Base-by-base conservation (phyloP, 2,888 invertebrate species). In the Eristalis tenax region DNA sequence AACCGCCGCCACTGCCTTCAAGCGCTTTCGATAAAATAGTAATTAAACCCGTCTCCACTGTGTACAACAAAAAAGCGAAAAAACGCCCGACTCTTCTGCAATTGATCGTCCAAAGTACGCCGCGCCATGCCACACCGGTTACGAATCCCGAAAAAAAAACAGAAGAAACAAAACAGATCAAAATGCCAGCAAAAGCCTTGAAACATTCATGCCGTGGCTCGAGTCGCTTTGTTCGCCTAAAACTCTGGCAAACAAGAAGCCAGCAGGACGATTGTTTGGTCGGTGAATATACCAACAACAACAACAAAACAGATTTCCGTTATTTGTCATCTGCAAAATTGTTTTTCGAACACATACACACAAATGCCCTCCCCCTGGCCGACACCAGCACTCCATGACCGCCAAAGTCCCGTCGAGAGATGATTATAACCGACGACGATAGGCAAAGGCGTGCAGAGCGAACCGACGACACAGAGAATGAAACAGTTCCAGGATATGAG, bases 241-340 rank as follows among this genome's bases (percentile, higher is more conserved):
- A 87, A 79, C 74, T 75, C 83, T 83, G 75, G 83, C 86, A 79
- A 76, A 87, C 23, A 85, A 71, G 66, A 57, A 66, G 50, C n/a
- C 50, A 18, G 50, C 50, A 50, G 50, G 50, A 18, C 50, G 50
- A 50, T 50, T 18, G 50, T 50, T 50, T 50, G 50, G 50, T 18
- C 50, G 50, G n/a, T 50, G 18, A 18, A 18, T 43, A 63, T 63
- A 26, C 2, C 26, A 65, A 78, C 57, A 70, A 61, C 4, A 43
- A 76, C 23, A 3, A 74, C 3, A 40, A 59, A 69, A 70, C 79
- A 32, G 50, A 50, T 50, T 50, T 50, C 50, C 50, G 50, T 50
- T 83, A 83, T 87, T 87, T 87, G 87, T 87, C 87, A 87, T 87
- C 87, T 87, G 73, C 87, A 80, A 87, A 87, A 87, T 87, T 87